Base-by-base conservation (phyloP, 2,888 invertebrate species). In the Antheraea yamamai region DNA sequence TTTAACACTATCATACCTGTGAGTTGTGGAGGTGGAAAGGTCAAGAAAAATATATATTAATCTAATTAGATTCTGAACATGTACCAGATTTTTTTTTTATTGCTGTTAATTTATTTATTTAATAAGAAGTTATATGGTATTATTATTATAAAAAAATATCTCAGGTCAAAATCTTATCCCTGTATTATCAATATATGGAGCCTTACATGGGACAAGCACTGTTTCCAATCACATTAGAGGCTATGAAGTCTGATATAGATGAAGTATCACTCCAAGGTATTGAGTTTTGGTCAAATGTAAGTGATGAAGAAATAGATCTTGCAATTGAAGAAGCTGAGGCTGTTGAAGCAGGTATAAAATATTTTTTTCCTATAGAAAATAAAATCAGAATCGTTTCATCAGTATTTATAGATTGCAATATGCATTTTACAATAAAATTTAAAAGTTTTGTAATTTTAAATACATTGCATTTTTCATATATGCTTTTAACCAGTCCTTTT, bases 261-360 rank as follows among this genome's bases (percentile, higher is more conserved):
- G 99, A 99, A 83, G 97, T 99, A 75, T 97, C 99, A 26, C 96
- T 99, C 76, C 99, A 99, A 95, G 99, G 99, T 81, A 99, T 99
- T 89, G 99, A 99, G 92, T 99, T 99, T 95, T 99, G 99, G 99
- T 99, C 99, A 7, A 99, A 99, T 85, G 99, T 99, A 0, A 99
- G 99, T 87, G 99, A 99, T 93, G 99, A 99, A 94, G 99, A 99
- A 94, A 98, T 99, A 58, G 99, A 99, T 92, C 95, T 99, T 80
- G 96, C 98, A 2, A 97, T 99, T 89, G 99, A 99, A 92, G 98
- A 98, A 85, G 97, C 97, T 71, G 99, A 99, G 94, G 99, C 99
- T 18, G 96, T 96, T 64, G 99, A 99, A 90, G 97, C 97, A 84
- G 97, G 95, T 95, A 88, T 52, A 68, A 75, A 74, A 61, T 75